phyloP scores from a whole-genome alignment of 37 sponge, comb jelly and placozoan genomes.

The Cladorhizidae sp. region DNA sequence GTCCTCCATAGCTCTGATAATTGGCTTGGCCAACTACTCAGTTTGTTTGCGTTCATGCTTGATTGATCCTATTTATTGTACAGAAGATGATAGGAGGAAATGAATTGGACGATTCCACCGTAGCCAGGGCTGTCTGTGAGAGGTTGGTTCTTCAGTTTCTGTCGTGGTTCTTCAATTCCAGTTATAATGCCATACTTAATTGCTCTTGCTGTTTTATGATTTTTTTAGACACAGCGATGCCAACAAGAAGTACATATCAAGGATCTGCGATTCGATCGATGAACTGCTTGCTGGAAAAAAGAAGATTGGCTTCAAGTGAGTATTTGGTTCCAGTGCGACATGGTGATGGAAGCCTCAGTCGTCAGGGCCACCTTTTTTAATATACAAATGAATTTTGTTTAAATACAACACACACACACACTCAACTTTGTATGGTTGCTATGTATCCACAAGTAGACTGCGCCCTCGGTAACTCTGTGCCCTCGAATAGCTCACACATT shows the following conservation, averaged over 20 bases:
- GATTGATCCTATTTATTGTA: neutral
- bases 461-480: too few relatives aligned
- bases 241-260: constrained; percentile 57
- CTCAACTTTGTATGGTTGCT: too few relatives aligned
- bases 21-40: too few relatives aligned
- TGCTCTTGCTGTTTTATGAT: neutral
- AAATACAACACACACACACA: too few relatives aligned
- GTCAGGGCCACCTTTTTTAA: too few relatives aligned
- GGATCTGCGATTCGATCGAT: constrained; percentile 49
- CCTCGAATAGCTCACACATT: too few relatives aligned
- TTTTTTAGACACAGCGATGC: neutral
- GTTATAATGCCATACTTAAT: neutral
- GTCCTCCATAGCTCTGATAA: too few relatives aligned
- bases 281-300: constrained; percentile 14
- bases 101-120: constrained; percentile 6
- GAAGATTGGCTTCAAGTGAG: neutral
- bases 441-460: too few relatives aligned
- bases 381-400: too few relatives aligned
- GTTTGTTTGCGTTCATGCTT: too few relatives aligned
- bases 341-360: too few relatives aligned
- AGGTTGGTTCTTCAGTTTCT: neutral
- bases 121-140: constrained; percentile 26
- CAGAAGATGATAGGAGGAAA: constrained; percentile 20
- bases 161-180: neutral
- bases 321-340: too few relatives aligned